phyloP scores from a whole-genome alignment of 2,888 invertebrate species.

The Dryomyza anilis region DNA sequence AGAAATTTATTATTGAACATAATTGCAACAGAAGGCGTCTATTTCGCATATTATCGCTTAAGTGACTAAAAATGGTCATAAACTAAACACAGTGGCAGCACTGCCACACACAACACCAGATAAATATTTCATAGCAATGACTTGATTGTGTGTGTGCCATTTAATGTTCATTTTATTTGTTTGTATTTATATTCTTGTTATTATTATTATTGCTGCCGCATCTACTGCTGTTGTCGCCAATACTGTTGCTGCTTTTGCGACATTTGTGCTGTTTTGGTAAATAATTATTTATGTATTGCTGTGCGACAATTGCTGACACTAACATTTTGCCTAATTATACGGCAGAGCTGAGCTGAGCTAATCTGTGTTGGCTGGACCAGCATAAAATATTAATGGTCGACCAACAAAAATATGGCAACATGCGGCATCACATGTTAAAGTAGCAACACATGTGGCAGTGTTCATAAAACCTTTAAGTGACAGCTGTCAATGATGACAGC shows the following conservation, averaged over 20 bases:
- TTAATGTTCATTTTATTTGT: neutral
- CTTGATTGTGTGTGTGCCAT: neutral
- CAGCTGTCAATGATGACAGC: slow-evolving; percentile 9
- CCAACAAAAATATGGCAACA: neutral
- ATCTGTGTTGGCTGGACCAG: neutral
- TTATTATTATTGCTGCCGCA: no score
- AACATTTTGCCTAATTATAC: slow-evolving; percentile 3
- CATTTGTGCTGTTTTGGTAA: no score
- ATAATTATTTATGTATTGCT: no score
- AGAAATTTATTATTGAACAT: slow-evolving; percentile 22
- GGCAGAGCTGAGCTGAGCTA: neutral
- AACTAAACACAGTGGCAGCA: neutral
- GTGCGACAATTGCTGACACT: slow-evolving; percentile 15
- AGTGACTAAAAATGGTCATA: slow-evolving; percentile 5
- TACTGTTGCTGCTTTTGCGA: neutral
- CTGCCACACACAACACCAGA: neutral
- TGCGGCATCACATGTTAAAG: neutral
- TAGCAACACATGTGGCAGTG: neutral
- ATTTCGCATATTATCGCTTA: neutral
- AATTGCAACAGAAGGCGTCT: slow-evolving; percentile 3
- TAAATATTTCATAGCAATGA: slow-evolving; percentile 17
- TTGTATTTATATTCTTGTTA: neutral
- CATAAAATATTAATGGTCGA: neutral
- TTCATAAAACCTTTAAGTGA: neutral
- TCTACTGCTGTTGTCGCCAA: neutral